A percentile compares a stretch with the other conserved stretches of the same genome.
Conservation (phyloP, 2,113 vertebrate genomes). For the Machaerirhynchus nigripectus region DNA sequence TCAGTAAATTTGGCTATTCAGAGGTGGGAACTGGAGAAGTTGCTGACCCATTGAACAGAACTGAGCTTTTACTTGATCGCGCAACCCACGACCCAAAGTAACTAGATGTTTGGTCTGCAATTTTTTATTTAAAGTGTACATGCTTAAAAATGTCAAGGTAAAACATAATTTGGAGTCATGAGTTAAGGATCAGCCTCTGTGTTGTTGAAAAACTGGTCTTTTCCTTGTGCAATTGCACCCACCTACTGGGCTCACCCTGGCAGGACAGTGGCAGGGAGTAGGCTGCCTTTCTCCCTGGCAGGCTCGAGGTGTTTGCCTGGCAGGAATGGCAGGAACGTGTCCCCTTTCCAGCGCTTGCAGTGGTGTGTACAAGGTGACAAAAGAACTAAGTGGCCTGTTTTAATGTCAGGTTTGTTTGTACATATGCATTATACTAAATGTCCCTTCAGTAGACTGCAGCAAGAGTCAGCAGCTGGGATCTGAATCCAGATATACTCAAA, state of each 20-base stretch:
- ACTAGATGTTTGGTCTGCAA: neutral
- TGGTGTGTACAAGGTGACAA: neutral
- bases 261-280: neutral
- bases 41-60: neutral
- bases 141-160: neutral
- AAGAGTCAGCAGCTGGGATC: neutral
- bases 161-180: neutral
- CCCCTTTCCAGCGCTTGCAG: neutral
- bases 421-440: neutral
- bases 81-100: neutral
- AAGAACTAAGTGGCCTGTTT: neutral
- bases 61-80: neutral
- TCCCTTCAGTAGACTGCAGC: neutral
- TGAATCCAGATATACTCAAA: neutral
- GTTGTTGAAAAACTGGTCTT: conserved; percentile 4
- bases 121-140: neutral
- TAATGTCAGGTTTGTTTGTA: neutral
- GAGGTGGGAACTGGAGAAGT: neutral
- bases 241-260: neutral
- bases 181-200: neutral
- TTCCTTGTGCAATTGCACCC: neutral
- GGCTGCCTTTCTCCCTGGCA: neutral
- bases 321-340: neutral
- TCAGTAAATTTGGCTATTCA: neutral
- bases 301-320: neutral